Percentiles rank a stretch among this genome's conserved stretches.
Conservation (phyloP, 2,797 vertebrate genomes). For the Eurystomus glaucurus region DNA sequence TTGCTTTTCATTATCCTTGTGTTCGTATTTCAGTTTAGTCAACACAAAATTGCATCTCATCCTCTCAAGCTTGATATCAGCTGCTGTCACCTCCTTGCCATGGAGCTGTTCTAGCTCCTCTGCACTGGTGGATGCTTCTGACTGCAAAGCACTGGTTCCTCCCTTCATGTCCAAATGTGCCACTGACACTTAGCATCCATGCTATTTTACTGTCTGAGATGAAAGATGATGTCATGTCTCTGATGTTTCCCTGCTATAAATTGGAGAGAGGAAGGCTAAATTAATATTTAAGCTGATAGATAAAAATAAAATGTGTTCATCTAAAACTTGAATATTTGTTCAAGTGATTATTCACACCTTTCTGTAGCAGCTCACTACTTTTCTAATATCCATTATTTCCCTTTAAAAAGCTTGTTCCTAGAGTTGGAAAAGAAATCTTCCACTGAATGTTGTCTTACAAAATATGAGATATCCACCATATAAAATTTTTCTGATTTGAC, state of each 20-base stretch:
- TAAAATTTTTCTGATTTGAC: not conserved
- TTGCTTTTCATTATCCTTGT: constrained; percentile 70
- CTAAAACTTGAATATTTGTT: not conserved
- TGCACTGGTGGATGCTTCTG: not conserved
- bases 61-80: constrained; percentile 66
- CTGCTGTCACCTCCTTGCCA: not conserved
- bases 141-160: not conserved
- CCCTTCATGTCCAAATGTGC: not conserved
- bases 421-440: not conserved
- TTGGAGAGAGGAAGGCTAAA: not conserved
- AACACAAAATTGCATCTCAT: constrained; percentile 72
- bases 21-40: constrained; percentile 50
- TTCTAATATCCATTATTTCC: not conserved
- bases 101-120: not conserved
- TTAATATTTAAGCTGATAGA: not conserved
- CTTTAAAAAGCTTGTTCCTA: not conserved
- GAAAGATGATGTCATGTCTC: not conserved
- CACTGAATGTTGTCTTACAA: not conserved
- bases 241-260: not conserved
- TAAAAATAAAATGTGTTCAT: not conserved
- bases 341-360: not conserved
- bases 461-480: not conserved
- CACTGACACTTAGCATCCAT: not conserved
- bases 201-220: not conserved
- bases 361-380: not conserved